Conservation (phyloP, 2,113 vertebrate species). For the Calidris pygmaea region DNA sequence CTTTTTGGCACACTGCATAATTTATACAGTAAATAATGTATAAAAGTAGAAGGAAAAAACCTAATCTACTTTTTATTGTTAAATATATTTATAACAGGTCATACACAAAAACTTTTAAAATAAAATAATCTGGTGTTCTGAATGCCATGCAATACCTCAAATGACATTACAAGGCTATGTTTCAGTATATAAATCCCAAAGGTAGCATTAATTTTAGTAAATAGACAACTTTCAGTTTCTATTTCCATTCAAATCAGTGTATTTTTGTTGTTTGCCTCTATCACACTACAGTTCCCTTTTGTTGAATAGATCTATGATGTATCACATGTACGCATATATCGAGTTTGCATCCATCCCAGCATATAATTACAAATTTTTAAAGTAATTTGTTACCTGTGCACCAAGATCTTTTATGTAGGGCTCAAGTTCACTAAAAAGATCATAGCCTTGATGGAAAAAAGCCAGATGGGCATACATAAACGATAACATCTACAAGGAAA, state of each 20-base stretch:
- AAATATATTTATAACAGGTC: neutral
- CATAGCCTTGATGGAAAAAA: constrained; percentile 98
- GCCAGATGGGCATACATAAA: constrained; percentile 98
- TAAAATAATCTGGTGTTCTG: neutral
- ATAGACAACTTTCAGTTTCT: neutral
- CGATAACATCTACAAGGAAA: constrained; percentile 88
- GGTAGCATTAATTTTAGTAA: neutral
- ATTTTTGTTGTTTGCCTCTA: neutral
- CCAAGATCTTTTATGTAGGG: constrained; percentile 96
- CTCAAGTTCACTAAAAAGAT: constrained; percentile 93
- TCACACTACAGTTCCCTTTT: neutral
- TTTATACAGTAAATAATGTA: neutral
- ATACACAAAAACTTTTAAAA: neutral
- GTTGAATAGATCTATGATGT: neutral
- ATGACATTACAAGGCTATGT: neutral
- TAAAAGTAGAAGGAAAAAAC: neutral
- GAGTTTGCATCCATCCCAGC: neutral
- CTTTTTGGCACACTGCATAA: neutral
- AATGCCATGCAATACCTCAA: neutral
- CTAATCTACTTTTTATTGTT: neutral
- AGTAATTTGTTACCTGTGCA: constrained; percentile 82
- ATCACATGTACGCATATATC: accelerated
- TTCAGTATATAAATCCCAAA: neutral
- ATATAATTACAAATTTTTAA: neutral
- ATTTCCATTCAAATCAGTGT: neutral